Evolutionary conservation across 2,797 vertebrate species (phyloP).

Genomic region (Bryconaethiops microstoma): DNA sequence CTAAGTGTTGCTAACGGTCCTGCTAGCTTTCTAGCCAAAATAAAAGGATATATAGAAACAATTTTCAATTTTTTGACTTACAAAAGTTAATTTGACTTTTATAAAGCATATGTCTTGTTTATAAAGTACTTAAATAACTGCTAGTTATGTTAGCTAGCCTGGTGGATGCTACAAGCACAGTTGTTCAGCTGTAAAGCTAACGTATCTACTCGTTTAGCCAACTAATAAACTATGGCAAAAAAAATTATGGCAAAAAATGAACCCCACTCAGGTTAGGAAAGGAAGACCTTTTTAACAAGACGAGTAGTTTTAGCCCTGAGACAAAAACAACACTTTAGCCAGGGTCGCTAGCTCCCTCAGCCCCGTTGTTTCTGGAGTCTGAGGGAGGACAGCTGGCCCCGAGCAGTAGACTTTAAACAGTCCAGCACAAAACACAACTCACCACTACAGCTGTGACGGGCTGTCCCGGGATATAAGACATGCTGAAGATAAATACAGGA

Average conservation of each 20-base stretch:
- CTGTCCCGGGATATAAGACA: constrained; percentile 77
- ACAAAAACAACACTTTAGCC: background rate
- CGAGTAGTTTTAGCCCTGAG: background rate
- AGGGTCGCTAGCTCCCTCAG: background rate
- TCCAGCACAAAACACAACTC: constrained; percentile 59
- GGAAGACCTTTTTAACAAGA: too few species aligned
- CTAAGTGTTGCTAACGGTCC: background rate
- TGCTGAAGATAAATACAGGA: constrained; percentile 34
- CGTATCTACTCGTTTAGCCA: background rate
- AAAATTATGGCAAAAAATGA: too few species aligned
- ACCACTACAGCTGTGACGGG: constrained; percentile 81
- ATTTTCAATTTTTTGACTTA: background rate
- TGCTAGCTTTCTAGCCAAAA: background rate
- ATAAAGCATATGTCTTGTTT: background rate
- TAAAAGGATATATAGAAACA: background rate
- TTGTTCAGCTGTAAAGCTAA: background rate
- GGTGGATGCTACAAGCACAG: background rate
- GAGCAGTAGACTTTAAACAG: constrained; percentile 17
- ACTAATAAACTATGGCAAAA: too few species aligned
- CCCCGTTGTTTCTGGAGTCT: background rate
- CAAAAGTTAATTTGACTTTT: background rate
- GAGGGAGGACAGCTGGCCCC: background rate
- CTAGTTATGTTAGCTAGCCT: background rate
- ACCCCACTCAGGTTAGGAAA: too few species aligned
- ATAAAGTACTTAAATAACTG: background rate